Conservation (phyloP, 2,113 vertebrate species). For the Halcyon senegalensis region DNA sequence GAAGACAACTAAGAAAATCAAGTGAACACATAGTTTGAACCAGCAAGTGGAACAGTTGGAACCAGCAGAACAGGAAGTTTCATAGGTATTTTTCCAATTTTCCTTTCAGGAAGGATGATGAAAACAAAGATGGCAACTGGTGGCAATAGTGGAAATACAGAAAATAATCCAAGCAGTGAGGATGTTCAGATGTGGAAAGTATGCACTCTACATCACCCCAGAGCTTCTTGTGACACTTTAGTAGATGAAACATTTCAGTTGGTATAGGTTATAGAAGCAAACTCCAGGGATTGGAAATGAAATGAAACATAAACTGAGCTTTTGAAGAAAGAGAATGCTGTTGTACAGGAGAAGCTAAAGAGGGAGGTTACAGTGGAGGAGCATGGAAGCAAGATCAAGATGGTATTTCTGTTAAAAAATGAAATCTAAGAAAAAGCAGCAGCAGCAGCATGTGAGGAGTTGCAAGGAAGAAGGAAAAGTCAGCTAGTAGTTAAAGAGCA, state of each 20-base stretch:
- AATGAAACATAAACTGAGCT: not conserved
- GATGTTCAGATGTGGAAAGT: not conserved
- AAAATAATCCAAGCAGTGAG: not conserved
- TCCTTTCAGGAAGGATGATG: not conserved
- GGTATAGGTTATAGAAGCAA: not conserved
- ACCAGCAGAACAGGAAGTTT: not conserved
- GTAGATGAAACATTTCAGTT: not conserved
- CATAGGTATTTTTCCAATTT: not conserved
- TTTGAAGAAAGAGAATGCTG: not conserved
- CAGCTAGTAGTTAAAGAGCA: not conserved
- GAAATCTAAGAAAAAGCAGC: not conserved
- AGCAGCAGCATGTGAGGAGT: not conserved
- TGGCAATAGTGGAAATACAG: not conserved
- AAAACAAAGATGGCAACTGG: not conserved
- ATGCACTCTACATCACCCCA: not conserved
- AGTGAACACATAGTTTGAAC: not conserved
- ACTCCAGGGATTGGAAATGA: not conserved
- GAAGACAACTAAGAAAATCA: not conserved
- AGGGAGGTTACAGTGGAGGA: not conserved
- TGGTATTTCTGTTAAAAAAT: not conserved
- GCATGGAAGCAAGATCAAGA: not conserved
- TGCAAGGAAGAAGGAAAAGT: not conserved
- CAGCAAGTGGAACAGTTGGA: not conserved
- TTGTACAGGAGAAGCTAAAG: not conserved
- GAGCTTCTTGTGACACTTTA: not conserved